These are phyloP conservation scores for Semaprochilodus insignis DNA, from an alignment of 2,797 vertebrate species.

Conservation along the genomic window DNA sequence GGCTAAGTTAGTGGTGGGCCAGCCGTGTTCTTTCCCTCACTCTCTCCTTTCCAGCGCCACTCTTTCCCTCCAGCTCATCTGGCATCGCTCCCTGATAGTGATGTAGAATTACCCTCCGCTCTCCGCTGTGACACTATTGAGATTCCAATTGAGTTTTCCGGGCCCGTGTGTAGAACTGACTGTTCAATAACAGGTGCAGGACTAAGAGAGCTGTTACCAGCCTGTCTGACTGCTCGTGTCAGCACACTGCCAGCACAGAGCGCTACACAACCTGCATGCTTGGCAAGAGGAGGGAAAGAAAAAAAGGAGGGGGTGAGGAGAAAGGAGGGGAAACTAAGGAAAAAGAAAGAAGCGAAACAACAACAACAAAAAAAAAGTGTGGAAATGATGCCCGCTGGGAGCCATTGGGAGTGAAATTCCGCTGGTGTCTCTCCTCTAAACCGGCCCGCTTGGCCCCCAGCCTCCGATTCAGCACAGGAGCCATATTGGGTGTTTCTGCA, in stretches of 20 bases:
- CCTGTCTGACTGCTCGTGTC: conserved; percentile 83
- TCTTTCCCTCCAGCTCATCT: background rate
- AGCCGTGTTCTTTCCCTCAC: background rate
- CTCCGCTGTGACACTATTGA: conserved; percentile 82
- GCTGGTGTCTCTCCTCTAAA: conserved; percentile 65
- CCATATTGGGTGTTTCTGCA: conserved; percentile 79
- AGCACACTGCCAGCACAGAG: conserved; percentile 77
- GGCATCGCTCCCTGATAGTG: conserved; percentile 64
- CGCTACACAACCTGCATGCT: conserved; percentile 80
- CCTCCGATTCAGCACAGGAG: conserved; percentile 72
- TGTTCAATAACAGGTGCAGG: conserved; percentile 84
- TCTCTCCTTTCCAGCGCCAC: background rate
- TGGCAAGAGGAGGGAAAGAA: conserved; percentile 73
- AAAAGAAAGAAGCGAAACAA: conserved; percentile 53
- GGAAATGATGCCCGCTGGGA: conserved; percentile 77
- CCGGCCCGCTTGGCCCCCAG: conserved; percentile 73
- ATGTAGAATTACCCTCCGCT: conserved; percentile 83
- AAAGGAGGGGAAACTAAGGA: conserved; percentile 60
- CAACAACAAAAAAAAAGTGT: conserved; percentile 63
- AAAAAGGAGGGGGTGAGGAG: conserved; percentile 5
- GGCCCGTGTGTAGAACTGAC: conserved; percentile 76
- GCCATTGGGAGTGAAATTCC: conserved; percentile 75
- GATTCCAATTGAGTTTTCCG: conserved; percentile 84
- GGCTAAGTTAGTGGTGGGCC: background rate
- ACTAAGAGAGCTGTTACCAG: conserved; percentile 83